A percentile compares a stretch with the other conserved stretches of the same genome.
Evolutionary conservation across 2,797 vertebrate genomes (phyloP).

Genomic region (Sylvilagus floridanus): DNA sequence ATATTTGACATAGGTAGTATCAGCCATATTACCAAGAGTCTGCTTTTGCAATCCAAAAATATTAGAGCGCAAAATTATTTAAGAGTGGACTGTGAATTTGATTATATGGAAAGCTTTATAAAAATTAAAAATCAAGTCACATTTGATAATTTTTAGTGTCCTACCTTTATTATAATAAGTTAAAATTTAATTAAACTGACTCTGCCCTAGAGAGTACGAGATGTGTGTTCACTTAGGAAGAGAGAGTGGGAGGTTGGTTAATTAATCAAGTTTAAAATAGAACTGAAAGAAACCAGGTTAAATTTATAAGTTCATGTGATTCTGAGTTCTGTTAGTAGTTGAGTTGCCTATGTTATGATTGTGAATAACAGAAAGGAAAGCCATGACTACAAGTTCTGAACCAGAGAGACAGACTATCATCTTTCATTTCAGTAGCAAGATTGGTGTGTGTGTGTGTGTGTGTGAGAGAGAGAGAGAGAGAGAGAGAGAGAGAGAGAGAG

Average conservation of each 20-base stretch:
- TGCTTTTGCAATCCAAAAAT: conserved; percentile 16
- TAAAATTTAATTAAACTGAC: conserved; percentile 52
- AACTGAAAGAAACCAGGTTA: not conserved
- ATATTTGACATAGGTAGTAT: conserved; percentile 45
- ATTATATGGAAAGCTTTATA: conserved; percentile 27
- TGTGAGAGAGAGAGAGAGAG: not conserved
- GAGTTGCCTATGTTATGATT: not conserved
- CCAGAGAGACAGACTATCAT: no score
- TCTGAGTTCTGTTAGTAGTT: not conserved
- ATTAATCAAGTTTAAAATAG: conserved; percentile 24
- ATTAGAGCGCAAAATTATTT: not conserved
- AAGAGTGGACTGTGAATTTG: conserved; percentile 35
- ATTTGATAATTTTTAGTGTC: conserved; percentile 46
- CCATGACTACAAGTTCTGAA: not conserved
- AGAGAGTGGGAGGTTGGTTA: not conserved
- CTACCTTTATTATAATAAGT: conserved; percentile 46
- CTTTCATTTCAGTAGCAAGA: no score
- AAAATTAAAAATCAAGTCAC: conserved; percentile 57
- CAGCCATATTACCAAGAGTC: not conserved
- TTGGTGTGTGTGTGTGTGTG: no score
- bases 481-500: not conserved
- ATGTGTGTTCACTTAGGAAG: conserved; percentile 40
- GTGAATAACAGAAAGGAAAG: not conserved
- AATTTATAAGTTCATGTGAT: not conserved
- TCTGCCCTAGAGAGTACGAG: conserved; percentile 55